Evolutionary conservation across 2,113 vertebrate genomes (phyloP).

Genomic region (Antechinus flavipes): DNA sequence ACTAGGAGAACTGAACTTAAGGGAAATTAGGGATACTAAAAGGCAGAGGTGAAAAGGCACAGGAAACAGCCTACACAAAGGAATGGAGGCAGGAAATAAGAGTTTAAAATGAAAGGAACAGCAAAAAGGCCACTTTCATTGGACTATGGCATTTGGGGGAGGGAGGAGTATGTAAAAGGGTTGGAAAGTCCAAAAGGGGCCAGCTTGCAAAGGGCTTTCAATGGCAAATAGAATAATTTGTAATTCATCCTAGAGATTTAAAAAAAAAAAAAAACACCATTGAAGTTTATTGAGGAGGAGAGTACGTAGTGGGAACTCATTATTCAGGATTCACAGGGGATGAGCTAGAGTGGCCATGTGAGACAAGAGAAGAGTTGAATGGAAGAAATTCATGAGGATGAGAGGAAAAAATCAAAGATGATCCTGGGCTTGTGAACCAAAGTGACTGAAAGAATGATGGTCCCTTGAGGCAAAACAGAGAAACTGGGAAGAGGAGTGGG

Average conservation of each 20-base stretch:
- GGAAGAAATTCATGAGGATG: not conserved
- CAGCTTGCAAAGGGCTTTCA: not conserved
- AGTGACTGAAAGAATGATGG: not conserved
- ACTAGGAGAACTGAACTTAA: too few species aligned
- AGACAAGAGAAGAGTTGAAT: not conserved
- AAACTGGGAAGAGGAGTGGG: not conserved
- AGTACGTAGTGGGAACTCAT: not conserved
- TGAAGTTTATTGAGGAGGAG: not conserved
- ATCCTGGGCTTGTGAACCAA: not conserved
- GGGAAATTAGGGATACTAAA: too few species aligned
- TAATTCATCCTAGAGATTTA: not conserved
- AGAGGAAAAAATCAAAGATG: not conserved
- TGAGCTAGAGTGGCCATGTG: not conserved
- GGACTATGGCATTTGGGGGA: not conserved
- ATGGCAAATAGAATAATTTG: not conserved
- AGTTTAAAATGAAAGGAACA: too few species aligned
- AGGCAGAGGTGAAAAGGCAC: too few species aligned
- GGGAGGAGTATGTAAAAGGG: not conserved
- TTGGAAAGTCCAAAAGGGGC: not conserved
- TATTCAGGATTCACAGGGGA: not conserved
- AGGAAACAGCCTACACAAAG: too few species aligned
- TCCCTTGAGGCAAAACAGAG: not conserved
- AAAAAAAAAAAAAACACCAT: not conserved
- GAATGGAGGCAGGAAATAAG: too few species aligned
- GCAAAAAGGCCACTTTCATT: too few species aligned